Base-by-base conservation (phyloP, 2,888 invertebrate genomes). In the Nowickia ferox region DNA sequence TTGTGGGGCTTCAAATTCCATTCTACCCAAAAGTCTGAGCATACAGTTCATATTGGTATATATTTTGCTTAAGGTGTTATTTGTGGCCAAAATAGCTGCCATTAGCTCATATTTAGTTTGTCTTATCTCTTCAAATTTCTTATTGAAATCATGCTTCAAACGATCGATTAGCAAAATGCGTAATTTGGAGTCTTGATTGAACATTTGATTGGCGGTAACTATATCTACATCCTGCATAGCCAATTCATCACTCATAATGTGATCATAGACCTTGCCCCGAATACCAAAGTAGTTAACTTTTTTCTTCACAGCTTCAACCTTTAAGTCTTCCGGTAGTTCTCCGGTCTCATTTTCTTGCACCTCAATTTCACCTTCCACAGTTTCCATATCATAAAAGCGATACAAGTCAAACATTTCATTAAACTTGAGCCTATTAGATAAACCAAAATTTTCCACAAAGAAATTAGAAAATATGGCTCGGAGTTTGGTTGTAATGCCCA, bases 21-120 rank as follows among this genome's bases (percentile, higher is more conserved):
- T 88, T 89, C 89, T 87, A 0, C 82, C 72, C 44, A 91, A 84
- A 0, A 91, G 87, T 0, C 87, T 74, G 4, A 90, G 68, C 91
- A 91, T 91, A 22, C 89, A 89, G 68, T 91, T 91, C 89, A 90
- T 91, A n/a, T 91, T 91, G 13, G 87, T 87, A 22, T 90, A 90
- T 55, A 91, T 91, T 69, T 89, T 88, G 13, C 66, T 82, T 0
- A 91, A 84, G 1, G 88, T 87, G 0, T 30, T 48, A 79, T 91
- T 91, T 0, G 90, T 91, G n/a, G n/a, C 63, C 0, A 88, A 46
- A 11, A 91, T 89, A 44, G 83, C 90, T 0, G 88, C 88, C 59
- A 91, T 91, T 9, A 90, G 89, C 19, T 90, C 90, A 63, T 88
- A 86, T 51, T 91, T 91, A 42, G 89, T 66, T 61, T 90, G 88